Base-by-base conservation (phyloP, 1,140 invertebrate genomes). In the Lordiphosa mommai region DNA sequence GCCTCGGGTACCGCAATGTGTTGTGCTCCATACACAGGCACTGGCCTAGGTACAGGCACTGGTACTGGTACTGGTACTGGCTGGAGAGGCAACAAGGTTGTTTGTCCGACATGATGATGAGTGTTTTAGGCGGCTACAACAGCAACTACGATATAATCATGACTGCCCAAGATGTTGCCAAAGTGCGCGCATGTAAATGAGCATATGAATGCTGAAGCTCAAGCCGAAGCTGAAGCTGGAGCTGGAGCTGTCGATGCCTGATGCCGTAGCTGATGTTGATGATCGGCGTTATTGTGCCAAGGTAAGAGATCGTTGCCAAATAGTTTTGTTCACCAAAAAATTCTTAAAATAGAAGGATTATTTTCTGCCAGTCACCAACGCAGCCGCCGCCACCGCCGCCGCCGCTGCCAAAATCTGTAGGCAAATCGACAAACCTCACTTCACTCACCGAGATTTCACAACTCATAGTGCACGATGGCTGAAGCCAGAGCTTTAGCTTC, bases 71-170 rank as follows among this genome's bases (percentile, higher is more conserved):
- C 61, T 38, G 60, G 47, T 50, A 70, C 49, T 59, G 60, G 60
- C 56, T n/a, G 20, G 53, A 80, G 68, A 64, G 71, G 66, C 70
- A 80, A 80, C 74, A 80, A 80, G 74, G 76, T 80, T 80, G 76
- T 80, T 80, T 80, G 74, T 80, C 71, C 74, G 74, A 80, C 74
- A 80, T 82, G 74, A 71, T 80, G 74, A 80, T 80, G 74, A 80
- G 74, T 80, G 74, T 80, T 80, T 80, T 71, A 82, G 74, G 74
- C 71, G 76, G 70, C 66, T 61, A 56, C 55, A 58, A 65, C 55
- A 49, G 36, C 43, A 30, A 60, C 66, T 49, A 53, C 52, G 68
- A 58, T 53, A 61, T 61, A 73, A 70, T 84, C 77, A 82, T 82
- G 76, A 82, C 74, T 80, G 76, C 74, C 77, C 73, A 73, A 69